Evolutionary conservation across 2,888 invertebrate species (phyloP).

Genomic region (Drosophila austrosaltans): DNA sequence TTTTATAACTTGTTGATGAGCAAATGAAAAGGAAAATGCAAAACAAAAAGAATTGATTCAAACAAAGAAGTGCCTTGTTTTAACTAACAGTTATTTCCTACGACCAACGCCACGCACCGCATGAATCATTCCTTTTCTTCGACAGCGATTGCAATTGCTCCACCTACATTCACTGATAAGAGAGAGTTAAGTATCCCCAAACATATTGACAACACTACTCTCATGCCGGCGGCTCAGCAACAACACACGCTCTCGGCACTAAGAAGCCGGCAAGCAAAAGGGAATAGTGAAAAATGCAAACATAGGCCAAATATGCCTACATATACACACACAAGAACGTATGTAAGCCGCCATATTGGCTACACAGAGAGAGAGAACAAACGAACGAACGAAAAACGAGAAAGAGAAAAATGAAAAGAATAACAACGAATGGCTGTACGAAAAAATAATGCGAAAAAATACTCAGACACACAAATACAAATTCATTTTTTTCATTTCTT

Average conservation of each 20-base stretch:
- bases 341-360: conserved; percentile 70
- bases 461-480: conserved; percentile 62
- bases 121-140: conserved; percentile 4
- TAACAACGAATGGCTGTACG: conserved; percentile 66
- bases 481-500: conserved; percentile 42
- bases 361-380: conserved; percentile 62
- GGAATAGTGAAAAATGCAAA: conserved; percentile 65
- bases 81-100: conserved; percentile 1
- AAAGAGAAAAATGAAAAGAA: conserved; percentile 53
- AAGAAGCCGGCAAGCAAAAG: conserved; percentile 73
- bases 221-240: conserved; percentile 54
- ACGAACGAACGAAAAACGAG: conserved; percentile 53
- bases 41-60: conserved; percentile 4
- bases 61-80: neutral
- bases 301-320: conserved; percentile 39
- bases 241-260: conserved; percentile 30
- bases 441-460: conserved; percentile 63
- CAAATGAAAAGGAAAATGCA: conserved; percentile 21
- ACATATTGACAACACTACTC: conserved; percentile 48
- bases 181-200: neutral
- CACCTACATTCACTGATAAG: conserved; percentile 10
- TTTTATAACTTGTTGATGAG: conserved; percentile 32
- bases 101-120: neutral
- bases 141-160: neutral
- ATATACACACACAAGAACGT: conserved; percentile 40